Evolutionary conservation across 2,797 vertebrate genomes (phyloP).

Genomic region (Cyclura pinguis): DNA sequence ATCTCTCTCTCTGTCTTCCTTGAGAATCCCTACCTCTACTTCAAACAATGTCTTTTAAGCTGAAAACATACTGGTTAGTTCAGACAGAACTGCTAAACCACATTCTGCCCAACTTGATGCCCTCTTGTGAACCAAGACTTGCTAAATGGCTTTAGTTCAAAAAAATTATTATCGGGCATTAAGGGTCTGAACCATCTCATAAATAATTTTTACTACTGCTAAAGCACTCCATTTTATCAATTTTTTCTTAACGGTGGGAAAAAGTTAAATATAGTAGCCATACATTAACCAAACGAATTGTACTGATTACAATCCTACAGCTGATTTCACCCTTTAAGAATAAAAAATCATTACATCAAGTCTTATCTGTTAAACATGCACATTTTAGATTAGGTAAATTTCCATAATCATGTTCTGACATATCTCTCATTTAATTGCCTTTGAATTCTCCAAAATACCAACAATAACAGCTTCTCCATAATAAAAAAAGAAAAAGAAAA

Average conservation of each 20-base stretch:
- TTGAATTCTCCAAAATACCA: not conserved
- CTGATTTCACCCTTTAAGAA: not conserved
- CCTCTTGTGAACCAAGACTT: not conserved
- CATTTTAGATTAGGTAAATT: not conserved
- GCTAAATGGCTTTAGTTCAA: not conserved
- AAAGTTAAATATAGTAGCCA: conserved; percentile 4
- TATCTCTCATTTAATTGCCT: not conserved
- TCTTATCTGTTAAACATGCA: not conserved
- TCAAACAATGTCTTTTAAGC: not conserved
- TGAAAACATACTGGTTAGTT: not conserved
- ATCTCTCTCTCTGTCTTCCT: not conserved
- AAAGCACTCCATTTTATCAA: not conserved
- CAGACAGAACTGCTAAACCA: not conserved
- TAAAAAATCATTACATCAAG: not conserved
- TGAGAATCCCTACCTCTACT: not conserved
- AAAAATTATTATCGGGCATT: not conserved
- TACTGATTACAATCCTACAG: not conserved
- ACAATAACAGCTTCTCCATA: too few species aligned
- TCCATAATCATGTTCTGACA: not conserved
- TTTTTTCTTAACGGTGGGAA: not conserved
- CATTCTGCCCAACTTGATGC: not conserved
- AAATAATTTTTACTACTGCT: not conserved
- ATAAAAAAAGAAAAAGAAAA: not conserved
- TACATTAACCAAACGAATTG: not conserved
- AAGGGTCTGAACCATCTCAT: not conserved